phyloP scores from a whole-genome alignment of 2,888 invertebrate species.

The Limnephilus marmoratus region DNA sequence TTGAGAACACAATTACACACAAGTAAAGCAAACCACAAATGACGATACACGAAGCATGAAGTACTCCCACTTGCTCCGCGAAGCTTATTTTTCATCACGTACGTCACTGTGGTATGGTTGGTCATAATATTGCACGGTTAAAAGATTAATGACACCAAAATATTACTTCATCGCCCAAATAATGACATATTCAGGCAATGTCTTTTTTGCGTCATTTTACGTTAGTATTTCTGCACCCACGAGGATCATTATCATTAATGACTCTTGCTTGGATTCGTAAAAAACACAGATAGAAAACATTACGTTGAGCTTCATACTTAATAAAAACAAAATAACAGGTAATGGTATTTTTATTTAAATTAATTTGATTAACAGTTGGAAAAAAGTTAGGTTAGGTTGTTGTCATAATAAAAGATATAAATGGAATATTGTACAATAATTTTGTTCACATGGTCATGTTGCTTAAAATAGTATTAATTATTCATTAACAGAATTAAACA shows the following conservation, averaged over 20 bases:
- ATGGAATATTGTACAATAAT: no score
- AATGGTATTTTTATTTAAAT: no score
- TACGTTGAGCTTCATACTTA: no score
- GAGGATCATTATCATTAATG: neutral
- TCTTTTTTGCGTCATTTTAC: neutral
- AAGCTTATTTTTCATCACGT: constrained; percentile 9
- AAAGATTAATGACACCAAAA: constrained; percentile 2
- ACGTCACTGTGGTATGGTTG: neutral
- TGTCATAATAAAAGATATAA: no score
- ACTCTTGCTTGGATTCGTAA: neutral
- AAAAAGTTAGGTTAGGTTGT: no score
- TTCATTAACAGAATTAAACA: no score
- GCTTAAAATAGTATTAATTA: no score
- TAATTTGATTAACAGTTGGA: no score
- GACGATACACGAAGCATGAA: neutral
- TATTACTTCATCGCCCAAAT: neutral
- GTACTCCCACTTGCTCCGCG: constrained; percentile 3
- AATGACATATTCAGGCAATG: neutral
- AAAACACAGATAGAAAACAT: no score
- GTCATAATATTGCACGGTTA: neutral
- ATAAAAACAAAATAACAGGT: no score
- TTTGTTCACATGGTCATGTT: no score
- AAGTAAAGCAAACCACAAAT: constrained; percentile 17
- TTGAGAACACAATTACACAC: neutral
- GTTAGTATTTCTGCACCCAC: neutral